These are phyloP conservation scores for Harpagus bidentatus DNA, from an alignment of 2,113 vertebrate genomes.

Conservation along the genomic window DNA sequence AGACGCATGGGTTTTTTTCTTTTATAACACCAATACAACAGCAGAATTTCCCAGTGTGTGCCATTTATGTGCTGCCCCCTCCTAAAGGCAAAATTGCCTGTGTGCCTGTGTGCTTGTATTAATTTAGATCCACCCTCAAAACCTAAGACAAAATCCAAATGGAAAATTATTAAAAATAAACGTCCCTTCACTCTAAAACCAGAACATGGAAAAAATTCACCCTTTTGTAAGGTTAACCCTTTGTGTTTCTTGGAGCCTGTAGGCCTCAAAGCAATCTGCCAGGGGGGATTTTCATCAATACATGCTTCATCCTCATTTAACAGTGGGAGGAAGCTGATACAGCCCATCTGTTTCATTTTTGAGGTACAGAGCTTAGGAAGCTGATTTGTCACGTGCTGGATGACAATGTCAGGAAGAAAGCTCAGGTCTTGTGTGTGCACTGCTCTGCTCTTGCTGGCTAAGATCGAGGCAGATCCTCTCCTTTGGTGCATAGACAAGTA, in stretches of 20 bases:
- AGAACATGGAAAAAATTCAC: not conserved
- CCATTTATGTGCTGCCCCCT: not conserved
- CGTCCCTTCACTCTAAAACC: not conserved
- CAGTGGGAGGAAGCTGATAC: not conserved
- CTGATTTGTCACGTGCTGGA: not conserved
- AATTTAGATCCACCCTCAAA: not conserved
- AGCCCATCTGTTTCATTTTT: constrained; percentile 5
- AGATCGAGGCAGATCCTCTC: not conserved
- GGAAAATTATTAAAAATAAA: not conserved
- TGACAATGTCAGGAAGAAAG: not conserved
- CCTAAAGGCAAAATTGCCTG: not conserved
- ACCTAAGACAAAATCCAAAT: not conserved
- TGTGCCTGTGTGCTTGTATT: not conserved
- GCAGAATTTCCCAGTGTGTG: not conserved
- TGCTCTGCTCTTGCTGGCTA: not conserved
- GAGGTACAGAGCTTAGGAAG: not conserved
- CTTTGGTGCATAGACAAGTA: not conserved
- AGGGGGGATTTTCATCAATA: not conserved
- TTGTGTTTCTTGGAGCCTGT: not conserved
- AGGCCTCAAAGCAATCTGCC: not conserved
- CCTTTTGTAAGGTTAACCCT: not conserved
- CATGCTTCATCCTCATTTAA: not conserved
- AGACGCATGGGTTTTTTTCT: not conserved
- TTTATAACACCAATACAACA: not conserved
- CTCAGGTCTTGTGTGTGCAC: not conserved